Percentiles rank a stretch among this genome's conserved stretches.
Conservation (phyloP, 1,140 invertebrate species). For the Macrostomum lignano region DNA sequence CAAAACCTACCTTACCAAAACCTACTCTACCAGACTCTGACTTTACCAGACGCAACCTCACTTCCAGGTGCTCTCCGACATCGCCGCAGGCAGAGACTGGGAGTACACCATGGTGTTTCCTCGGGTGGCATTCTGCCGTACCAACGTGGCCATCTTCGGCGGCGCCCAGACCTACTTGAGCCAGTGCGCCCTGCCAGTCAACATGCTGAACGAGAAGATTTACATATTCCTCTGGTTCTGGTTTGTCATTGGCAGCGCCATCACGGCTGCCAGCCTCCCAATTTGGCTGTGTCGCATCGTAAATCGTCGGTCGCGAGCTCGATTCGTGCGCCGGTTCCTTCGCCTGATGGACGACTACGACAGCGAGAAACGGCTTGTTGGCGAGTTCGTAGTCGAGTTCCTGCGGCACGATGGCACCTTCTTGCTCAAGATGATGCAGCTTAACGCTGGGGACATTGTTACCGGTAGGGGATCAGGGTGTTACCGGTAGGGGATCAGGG, state of each 20-base stretch:
- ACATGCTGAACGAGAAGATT: slow-evolving; percentile 1
- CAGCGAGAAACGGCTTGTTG: not conserved
- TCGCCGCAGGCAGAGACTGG: too few relatives aligned
- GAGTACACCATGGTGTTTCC: too few relatives aligned
- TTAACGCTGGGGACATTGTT: not conserved
- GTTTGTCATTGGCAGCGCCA: not conserved
- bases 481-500: too few relatives aligned
- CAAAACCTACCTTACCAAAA: too few relatives aligned
- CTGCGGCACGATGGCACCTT: slow-evolving; percentile 1
- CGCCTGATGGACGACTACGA: not conserved
- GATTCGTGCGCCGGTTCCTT: slow-evolving; percentile 1
- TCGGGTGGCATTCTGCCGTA: too few relatives aligned
- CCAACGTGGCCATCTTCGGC: too few relatives aligned
- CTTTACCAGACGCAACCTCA: too few relatives aligned
- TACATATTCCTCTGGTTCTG: not conserved
- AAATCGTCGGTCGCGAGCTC: not conserved
- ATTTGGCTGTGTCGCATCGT: not conserved
- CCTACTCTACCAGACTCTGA: too few relatives aligned
- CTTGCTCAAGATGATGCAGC: slow-evolving; percentile 1
- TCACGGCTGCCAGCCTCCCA: not conserved
- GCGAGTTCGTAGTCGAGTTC: not conserved
- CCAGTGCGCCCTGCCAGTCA: not conserved
- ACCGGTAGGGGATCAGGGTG: too few relatives aligned
- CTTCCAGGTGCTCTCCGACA: too few relatives aligned
- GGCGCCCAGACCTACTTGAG: too few relatives aligned